Conservation (phyloP, 2,888 invertebrate genomes). For the Yponomeuta malinellus region DNA sequence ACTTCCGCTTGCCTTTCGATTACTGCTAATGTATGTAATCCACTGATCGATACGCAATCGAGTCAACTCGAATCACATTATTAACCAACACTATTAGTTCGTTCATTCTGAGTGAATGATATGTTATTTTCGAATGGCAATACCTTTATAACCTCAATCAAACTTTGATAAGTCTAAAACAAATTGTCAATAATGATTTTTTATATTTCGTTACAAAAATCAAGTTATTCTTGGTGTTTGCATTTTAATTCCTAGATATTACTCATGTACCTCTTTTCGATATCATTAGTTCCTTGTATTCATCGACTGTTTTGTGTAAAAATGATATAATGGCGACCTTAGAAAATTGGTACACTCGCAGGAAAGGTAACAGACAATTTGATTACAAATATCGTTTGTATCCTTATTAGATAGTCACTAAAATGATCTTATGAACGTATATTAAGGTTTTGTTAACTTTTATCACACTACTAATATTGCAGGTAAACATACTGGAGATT, state of each 20-base stretch:
- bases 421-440: too few relatives aligned
- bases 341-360: slow-evolving; percentile 68
- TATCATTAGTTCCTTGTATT: slow-evolving; percentile 15
- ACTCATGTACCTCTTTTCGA: slow-evolving; percentile 11
- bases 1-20: too few relatives aligned
- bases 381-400: not conserved
- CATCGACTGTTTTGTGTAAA: slow-evolving; percentile 29
- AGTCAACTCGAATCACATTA: not conserved
- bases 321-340: slow-evolving; percentile 67
- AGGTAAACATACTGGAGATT: slow-evolving; percentile 70
- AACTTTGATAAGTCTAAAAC: slow-evolving; percentile 13
- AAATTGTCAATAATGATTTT: slow-evolving; percentile 23
- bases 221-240: slow-evolving; percentile 16
- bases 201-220: slow-evolving; percentile 15
- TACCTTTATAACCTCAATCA: slow-evolving; percentile 16
- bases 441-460: slow-evolving; percentile 24
- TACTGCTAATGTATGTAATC: not conserved
- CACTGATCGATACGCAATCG: not conserved
- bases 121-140: slow-evolving; percentile 2
- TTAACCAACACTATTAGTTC: not conserved
- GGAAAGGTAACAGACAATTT: slow-evolving; percentile 54
- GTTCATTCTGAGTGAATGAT: not conserved
- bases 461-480: slow-evolving; percentile 9
- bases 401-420: too few relatives aligned
- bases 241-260: slow-evolving; percentile 15